A percentile compares a stretch with the other conserved stretches of the same genome.
These are phyloP conservation scores for Caenorhabditis sp. DNA, from an alignment of 2,888 invertebrate species.

Conservation along the genomic window DNA sequence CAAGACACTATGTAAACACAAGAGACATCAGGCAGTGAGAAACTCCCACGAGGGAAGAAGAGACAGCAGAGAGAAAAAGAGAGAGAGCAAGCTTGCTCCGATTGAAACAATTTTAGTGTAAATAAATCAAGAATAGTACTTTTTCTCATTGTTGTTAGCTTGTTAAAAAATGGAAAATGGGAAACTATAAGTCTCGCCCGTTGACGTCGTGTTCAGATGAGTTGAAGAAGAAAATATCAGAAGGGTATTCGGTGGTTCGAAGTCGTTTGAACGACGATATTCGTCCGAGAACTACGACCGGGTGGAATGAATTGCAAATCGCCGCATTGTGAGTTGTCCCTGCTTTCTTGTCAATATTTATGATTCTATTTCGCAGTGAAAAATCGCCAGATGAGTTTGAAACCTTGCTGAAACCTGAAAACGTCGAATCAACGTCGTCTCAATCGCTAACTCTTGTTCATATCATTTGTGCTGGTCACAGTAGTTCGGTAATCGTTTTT, in stretches of 20 bases:
- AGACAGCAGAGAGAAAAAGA: not conserved
- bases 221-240: slow-evolving; percentile 73
- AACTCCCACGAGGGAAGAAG: not conserved
- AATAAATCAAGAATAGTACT: not conserved
- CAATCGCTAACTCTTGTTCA: slow-evolving; percentile 65
- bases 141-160: not conserved
- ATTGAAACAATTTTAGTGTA: not conserved
- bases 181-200: slow-evolving; percentile 69
- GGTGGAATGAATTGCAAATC: slow-evolving; percentile 71
- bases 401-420: slow-evolving; percentile 31
- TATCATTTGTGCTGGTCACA: slow-evolving; percentile 62
- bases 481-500: slow-evolving; percentile 46
- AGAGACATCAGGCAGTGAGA: no score
- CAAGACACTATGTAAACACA: no score
- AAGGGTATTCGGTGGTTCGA: slow-evolving; percentile 73
- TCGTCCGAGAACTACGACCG: slow-evolving; percentile 45
- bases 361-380: slow-evolving; percentile 50
- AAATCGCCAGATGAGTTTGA: slow-evolving; percentile 52
- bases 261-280: slow-evolving; percentile 72
- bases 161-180: slow-evolving; percentile 46
- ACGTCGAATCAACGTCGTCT: slow-evolving; percentile 42
- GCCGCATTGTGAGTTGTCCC: slow-evolving; percentile 70
- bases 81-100: not conserved
- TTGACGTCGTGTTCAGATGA: slow-evolving; percentile 72
- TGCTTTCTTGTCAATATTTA: not conserved